Evolutionary conservation across 2,797 vertebrate genomes (phyloP).

Genomic region (Carduelis carduelis): DNA sequence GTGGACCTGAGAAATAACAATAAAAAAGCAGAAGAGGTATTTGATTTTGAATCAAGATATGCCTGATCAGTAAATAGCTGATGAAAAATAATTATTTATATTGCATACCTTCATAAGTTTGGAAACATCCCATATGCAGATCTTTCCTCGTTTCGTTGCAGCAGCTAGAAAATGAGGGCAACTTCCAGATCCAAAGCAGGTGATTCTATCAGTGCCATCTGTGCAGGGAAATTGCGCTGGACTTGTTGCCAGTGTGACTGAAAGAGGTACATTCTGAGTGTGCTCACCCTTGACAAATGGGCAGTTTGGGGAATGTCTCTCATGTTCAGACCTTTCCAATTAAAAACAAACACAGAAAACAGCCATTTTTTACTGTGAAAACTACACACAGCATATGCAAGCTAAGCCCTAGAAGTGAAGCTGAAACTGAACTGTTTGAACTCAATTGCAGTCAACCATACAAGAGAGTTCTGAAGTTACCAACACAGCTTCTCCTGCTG

Average conservation of each 20-base stretch:
- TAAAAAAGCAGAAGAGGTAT: not conserved
- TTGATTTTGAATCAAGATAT: not conserved
- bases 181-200: conserved; percentile 96
- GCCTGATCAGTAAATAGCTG: not conserved
- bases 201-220: conserved; percentile 92
- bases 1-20: conserved; percentile 85
- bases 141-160: conserved; percentile 95
- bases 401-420: not conserved
- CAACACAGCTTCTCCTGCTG: not conserved
- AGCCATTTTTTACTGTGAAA: not conserved
- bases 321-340: conserved; percentile 92
- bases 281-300: conserved; percentile 99
- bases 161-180: conserved; percentile 96
- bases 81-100: not conserved
- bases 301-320: conserved; percentile 98
- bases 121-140: conserved; percentile 98
- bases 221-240: conserved; percentile 93
- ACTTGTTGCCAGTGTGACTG: conserved; percentile 95
- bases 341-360: conserved; percentile 33
- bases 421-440: not conserved
- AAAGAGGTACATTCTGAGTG: conserved; percentile 97
- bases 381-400: not conserved
- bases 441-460: not conserved
- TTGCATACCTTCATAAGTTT: conserved; percentile 95
- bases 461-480: not conserved